Evolutionary conservation across 2,113 vertebrate species (phyloP).

Genomic region (Megalops atlanticus): DNA sequence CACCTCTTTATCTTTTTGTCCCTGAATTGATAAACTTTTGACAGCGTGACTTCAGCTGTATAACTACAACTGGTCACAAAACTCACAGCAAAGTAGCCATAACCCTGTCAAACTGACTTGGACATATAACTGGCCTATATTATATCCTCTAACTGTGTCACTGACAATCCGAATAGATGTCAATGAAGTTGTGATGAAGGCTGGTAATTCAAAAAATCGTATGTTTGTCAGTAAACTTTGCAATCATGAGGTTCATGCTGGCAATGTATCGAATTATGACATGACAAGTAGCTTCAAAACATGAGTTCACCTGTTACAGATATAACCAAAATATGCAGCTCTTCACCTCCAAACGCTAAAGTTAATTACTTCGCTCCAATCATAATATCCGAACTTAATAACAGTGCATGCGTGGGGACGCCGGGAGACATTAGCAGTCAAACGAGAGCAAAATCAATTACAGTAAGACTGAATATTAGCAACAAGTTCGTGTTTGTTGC

Average conservation of each 20-base stretch:
- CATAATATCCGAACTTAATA: conserved; percentile 7
- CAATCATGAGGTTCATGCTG: no score
- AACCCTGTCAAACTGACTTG: conserved; percentile 26
- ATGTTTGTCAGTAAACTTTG: no score
- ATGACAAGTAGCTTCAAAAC: background rate
- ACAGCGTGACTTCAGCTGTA: conserved; percentile 45
- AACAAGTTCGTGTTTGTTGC: background rate
- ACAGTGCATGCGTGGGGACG: background rate
- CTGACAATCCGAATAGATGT: no score
- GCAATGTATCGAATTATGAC: no score
- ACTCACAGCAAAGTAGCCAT: conserved; percentile 33
- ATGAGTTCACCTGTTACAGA: background rate
- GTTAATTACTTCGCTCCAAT: background rate
- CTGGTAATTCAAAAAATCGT: no score
- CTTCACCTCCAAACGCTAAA: background rate
- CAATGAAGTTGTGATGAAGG: no score
- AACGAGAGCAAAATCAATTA: background rate
- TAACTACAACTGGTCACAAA: conserved; percentile 42
- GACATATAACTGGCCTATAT: background rate
- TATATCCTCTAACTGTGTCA: background rate
- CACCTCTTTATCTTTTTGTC: background rate
- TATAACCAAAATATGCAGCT: background rate
- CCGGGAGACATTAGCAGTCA: background rate
- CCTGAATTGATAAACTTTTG: conserved; percentile 52
- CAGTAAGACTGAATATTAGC: background rate